Evolutionary conservation across 2,113 vertebrate genomes (phyloP), one percentile per base, ranked within the genome.

Genomic region (Alces alces): DNA sequence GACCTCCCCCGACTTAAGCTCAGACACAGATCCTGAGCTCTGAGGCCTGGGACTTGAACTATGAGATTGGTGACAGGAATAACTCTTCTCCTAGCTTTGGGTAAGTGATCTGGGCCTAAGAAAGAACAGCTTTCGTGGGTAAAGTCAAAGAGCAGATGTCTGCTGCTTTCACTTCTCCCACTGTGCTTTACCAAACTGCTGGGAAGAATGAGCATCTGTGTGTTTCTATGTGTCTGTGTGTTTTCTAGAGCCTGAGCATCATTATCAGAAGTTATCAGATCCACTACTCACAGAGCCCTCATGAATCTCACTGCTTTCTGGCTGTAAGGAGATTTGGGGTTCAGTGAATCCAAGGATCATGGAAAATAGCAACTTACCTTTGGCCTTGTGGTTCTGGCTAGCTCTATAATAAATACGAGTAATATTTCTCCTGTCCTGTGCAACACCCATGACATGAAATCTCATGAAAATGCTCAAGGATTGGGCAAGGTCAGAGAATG

Each of bases 81-180:
- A 15, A 14, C 73, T 47, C 1, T 97, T 88, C 85, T 97, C 33
- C 58, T 97, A 17, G 58, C 73, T 93, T 88, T 90, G 30, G 95
- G 92, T 96, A 95, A 94, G 88, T 96, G 45, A 33, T 58, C 57
- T 93, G 13, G 45, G 36, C 9, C 57, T 93, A 66, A 78, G 6
- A 82, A 94, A 78, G 33, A 19, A 86, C 19, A 23, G 3, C 3
- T 70, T 92, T 80, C 33, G 2, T 45, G 36, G 15, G 45, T 93
- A 66, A 85, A 19, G 39, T n/a, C 45, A 79, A 27, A 60, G 17
- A 39, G 52, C 43, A 33, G 2, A 2, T 16, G 36, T 54, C 64
- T 95, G 45, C 25, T 60, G 9, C 66, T 47, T 95, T 43, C 14
- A 43, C 4, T 64, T 93, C 12, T 85, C 17, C 21, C n/a, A 54